Percentiles rank a stretch among this genome's conserved stretches.
phyloP scores from a whole-genome alignment of 2,113 vertebrate species.

The Heptranchias perlo region DNA sequence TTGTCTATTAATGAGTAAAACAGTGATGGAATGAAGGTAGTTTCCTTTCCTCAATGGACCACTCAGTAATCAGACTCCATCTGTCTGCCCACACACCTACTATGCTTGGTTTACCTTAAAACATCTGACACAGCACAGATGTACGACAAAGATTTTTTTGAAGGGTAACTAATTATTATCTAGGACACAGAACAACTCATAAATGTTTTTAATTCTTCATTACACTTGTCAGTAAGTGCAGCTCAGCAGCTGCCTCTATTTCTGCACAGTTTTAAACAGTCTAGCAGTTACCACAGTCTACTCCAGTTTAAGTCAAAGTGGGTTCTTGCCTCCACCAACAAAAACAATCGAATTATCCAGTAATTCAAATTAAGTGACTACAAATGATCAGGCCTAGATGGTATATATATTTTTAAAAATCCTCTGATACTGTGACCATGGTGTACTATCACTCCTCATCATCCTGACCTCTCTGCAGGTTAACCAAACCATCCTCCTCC shows the following conservation, averaged over 20 bases:
- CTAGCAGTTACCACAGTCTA: background rate
- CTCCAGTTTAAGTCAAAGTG: background rate
- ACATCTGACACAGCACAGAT: constrained; percentile 33
- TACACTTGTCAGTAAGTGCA: constrained; percentile 19
- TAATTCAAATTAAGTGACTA: background rate
- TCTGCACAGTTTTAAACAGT: background rate
- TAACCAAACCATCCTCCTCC: background rate
- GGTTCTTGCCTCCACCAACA: background rate
- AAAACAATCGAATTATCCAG: background rate
- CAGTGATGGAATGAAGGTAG: background rate
- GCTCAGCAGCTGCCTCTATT: constrained; percentile 1
- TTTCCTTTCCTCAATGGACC: constrained; percentile 28
- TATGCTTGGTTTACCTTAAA: constrained; percentile 27
- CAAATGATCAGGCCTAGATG: background rate
- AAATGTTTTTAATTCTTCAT: constrained; percentile 26
- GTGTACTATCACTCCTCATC: background rate
- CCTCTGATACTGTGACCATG: background rate
- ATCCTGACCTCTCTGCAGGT: background rate
- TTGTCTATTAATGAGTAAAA: constrained; percentile 6
- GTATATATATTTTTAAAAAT: background rate
- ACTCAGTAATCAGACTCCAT: constrained; percentile 26
- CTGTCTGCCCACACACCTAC: constrained; percentile 28
- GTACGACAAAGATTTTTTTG: constrained; percentile 22
- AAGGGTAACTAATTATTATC: constrained; percentile 32
- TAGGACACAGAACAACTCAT: constrained; percentile 31